These are phyloP conservation scores for Cephalopachus bancanus DNA, from an alignment of 2,797 vertebrate species.

Conservation along the genomic window DNA sequence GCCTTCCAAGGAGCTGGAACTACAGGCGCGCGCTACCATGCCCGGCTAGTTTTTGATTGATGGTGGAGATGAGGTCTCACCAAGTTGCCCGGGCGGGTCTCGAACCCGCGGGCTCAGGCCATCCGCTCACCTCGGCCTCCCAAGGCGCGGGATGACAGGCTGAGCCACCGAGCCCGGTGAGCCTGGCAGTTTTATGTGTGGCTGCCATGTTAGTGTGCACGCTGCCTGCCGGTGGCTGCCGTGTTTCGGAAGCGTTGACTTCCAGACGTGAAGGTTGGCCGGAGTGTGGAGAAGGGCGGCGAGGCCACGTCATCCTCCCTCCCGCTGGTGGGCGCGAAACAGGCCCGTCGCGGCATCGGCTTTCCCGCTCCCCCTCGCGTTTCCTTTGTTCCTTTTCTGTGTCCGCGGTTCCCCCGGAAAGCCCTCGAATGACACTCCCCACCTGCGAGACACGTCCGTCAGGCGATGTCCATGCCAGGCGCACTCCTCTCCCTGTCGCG, in stretches of 20 bases:
- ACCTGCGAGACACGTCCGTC: conserved; percentile 87
- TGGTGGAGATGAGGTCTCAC: too few species aligned
- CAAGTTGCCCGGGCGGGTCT: too few species aligned
- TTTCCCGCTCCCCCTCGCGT: conserved; percentile 39
- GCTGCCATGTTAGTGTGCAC: conserved; percentile 94
- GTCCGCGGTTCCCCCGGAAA: conserved; percentile 78
- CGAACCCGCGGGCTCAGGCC: too few species aligned
- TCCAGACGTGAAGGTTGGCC: conserved; percentile 90
- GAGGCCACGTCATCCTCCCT: conserved; percentile 33
- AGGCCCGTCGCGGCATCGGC: neutral
- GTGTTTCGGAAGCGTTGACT: conserved; percentile 93
- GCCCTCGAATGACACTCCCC: conserved; percentile 84
- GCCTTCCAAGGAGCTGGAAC: too few species aligned
- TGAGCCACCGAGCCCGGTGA: too few species aligned
- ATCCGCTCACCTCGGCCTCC: too few species aligned
- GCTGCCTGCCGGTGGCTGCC: conserved; percentile 92
- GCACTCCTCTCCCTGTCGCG: conserved; percentile 86
- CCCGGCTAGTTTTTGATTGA: too few species aligned
- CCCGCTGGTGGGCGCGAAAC: conserved; percentile 65
- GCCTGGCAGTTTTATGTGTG: conserved; percentile 94
- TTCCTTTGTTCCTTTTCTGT: conserved; percentile 69
- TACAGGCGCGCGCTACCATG: too few species aligned
- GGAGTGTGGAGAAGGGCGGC: conserved; percentile 56
- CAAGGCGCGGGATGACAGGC: too few species aligned
- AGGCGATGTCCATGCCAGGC: conserved; percentile 88